These are phyloP conservation scores for Zophobas atratus DNA, from an alignment of 1,140 invertebrate species.

Conservation along the genomic window DNA sequence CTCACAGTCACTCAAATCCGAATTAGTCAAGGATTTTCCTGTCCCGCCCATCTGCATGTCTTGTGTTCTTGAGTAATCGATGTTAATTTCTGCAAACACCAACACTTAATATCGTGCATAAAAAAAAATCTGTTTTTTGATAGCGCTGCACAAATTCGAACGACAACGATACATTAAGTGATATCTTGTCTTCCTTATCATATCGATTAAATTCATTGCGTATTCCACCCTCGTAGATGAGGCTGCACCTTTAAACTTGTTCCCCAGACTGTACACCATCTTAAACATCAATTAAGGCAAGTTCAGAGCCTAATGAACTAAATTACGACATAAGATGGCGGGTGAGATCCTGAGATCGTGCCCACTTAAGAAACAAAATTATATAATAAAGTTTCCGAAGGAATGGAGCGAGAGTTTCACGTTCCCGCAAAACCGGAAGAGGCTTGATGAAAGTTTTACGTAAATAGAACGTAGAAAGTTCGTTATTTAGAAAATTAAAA, in stretches of 20 bases:
- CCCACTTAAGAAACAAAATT: constrained; percentile 43
- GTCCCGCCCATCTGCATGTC: constrained; percentile 32
- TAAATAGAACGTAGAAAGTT: neutral
- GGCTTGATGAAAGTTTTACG: neutral
- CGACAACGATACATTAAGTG: no score
- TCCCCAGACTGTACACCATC: constrained; percentile 36
- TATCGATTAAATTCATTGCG: neutral
- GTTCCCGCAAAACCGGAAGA: constrained; percentile 6
- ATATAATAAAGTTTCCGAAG: constrained; percentile 32
- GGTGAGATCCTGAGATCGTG: constrained; percentile 47
- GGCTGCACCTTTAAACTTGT: neutral
- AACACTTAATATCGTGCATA: neutral
- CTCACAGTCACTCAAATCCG: constrained; percentile 65
- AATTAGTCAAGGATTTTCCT: constrained; percentile 55
- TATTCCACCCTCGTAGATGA: neutral
- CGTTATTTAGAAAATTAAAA: no score
- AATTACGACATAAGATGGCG: constrained; percentile 61
- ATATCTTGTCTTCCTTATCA: no score
- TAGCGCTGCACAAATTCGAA: no score
- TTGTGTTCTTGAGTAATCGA: neutral
- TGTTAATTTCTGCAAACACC: neutral
- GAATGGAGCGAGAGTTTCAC: neutral
- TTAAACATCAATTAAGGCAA: constrained; percentile 55
- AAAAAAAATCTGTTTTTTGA: no score
- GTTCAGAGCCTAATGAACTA: constrained; percentile 59